Base-by-base conservation (phyloP, 2,888 invertebrate genomes). In the Apamea epomidion region DNA sequence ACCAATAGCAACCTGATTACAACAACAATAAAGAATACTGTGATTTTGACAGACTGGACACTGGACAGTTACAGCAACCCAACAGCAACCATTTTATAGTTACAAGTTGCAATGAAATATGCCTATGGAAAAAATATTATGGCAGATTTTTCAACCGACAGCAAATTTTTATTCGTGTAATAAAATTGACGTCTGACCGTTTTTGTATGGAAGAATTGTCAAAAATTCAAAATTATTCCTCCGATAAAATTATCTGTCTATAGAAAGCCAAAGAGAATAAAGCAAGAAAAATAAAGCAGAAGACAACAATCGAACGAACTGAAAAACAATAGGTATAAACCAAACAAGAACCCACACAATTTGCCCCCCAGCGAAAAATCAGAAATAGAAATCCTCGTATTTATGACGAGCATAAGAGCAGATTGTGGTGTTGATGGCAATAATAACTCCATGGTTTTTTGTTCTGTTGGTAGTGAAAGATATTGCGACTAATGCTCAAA, bases 401-500 rank as follows among this genome's bases (percentile, higher is more conserved):
- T 89, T 90, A 90, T 80, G 81, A 74, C 45, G 51, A 65, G 65
- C 82, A 82, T 87, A 81, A 79, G 76, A 81, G 64, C 80, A 87
- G 86, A 83, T 87, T 87, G 77, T 72, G 71, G 77, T 81, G 90
- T 82, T 86, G 88, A 76, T 85, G 81, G 81, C 78, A 87, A 86
- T 82, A 85, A 83, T 85, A 86, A 86, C 90, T 90, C 89, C 85
- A 85, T 85, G 80, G 87, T 86, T 89, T 90, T 91, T 91, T 87
- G 88, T 87, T 78, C 87, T 73, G 82, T 88, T 92, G 91, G 84
- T 87, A 85, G 83, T 87, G 86, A 90, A 89, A 92, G 91, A 92
- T 93, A 93, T 91, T 90, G 90, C 90, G 89, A 91, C 90, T 92
- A 92, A 91, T 92, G 89, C 89, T 88, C 86, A 91, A 89, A 92